These are phyloP conservation scores for Danaus melanippus DNA, from an alignment of 1,140 invertebrate species.

Conservation along the genomic window DNA sequence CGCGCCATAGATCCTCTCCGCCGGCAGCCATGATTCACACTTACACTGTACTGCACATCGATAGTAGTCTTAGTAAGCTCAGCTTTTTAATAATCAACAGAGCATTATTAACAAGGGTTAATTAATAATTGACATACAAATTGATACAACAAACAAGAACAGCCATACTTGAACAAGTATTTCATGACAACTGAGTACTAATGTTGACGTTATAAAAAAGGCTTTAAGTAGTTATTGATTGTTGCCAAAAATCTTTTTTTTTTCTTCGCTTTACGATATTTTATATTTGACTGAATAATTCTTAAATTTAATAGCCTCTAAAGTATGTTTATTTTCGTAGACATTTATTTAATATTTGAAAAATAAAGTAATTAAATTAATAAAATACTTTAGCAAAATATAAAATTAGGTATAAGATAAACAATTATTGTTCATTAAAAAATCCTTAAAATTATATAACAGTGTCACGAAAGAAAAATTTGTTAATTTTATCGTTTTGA, in stretches of 20 bases:
- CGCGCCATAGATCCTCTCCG: slow-evolving; percentile 82
- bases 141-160: slow-evolving; percentile 68
- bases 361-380: too few species aligned
- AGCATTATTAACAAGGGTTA: slow-evolving; percentile 68
- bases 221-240: neutral
- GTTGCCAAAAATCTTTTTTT: too few species aligned
- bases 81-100: slow-evolving; percentile 68
- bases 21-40: slow-evolving; percentile 66
- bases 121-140: slow-evolving; percentile 73
- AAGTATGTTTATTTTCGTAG: too few species aligned
- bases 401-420: too few species aligned
- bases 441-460: too few species aligned
- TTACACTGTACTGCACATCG: slow-evolving; percentile 52
- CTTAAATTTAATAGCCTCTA: too few species aligned
- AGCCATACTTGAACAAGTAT: slow-evolving; percentile 44
- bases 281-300: neutral
- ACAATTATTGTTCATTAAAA: too few species aligned
- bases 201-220: slow-evolving; percentile 27
- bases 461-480: too few species aligned
- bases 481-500: too few species aligned
- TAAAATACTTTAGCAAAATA: too few species aligned
- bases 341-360: too few species aligned
- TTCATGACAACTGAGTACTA: slow-evolving; percentile 52
- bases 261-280: slow-evolving; percentile 1
- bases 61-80: slow-evolving; percentile 53